These are phyloP conservation scores for Sebastes diploproa DNA, from an alignment of 2,797 vertebrate species.

Conservation along the genomic window DNA sequence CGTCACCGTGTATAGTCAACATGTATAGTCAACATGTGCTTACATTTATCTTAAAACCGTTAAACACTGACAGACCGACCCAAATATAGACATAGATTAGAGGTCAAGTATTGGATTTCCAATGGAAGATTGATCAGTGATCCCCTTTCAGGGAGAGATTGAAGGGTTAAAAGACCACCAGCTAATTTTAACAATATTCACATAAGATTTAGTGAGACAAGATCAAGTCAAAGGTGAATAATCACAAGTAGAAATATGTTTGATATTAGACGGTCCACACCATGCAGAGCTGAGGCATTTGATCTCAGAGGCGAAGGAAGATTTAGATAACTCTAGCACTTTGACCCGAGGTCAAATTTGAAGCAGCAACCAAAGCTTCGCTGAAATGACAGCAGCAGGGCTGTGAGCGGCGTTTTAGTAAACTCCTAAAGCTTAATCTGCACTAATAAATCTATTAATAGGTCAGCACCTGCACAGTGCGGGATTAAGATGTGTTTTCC, in stretches of 20 bases:
- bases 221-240: neutral
- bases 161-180: neutral
- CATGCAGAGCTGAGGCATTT: neutral
- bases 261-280: neutral
- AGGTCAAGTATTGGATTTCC: neutral
- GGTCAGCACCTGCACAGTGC: conserved; percentile 37
- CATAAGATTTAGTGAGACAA: neutral
- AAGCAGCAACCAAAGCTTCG: conserved; percentile 41
- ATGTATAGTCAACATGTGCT: neutral
- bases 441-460: conserved; percentile 64
- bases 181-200: neutral
- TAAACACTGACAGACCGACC: conserved; percentile 13
- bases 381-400: conserved; percentile 27
- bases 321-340: conserved; percentile 17
- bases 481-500: conserved; percentile 38
- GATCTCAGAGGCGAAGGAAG: conserved; percentile 24
- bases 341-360: conserved; percentile 52
- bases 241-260: neutral
- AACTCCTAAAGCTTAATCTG: conserved; percentile 66
- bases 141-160: conserved; percentile 9
- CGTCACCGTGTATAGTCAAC: neutral
- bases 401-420: conserved; percentile 24
- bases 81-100: conserved; percentile 33
- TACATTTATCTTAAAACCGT: conserved; percentile 18
- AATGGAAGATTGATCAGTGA: conserved; percentile 14